Evolutionary conservation across 2,888 invertebrate genomes (phyloP).

Genomic region (Caenorhabditis zanzibari): DNA sequence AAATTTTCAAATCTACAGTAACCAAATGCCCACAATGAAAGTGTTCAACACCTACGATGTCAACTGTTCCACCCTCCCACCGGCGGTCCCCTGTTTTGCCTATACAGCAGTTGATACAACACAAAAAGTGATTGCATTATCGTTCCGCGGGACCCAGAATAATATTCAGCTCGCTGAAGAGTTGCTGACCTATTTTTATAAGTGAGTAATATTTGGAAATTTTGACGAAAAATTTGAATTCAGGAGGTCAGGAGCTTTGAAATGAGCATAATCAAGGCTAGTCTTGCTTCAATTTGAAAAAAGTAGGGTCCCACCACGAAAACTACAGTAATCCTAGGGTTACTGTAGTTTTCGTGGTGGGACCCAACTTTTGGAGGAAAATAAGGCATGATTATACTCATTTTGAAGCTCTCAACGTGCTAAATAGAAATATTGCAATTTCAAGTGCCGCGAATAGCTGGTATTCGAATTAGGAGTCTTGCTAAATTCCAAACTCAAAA

Average conservation of each 20-base stretch:
- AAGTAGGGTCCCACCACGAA: too few relatives aligned
- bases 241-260: neutral
- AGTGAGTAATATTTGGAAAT: conserved; percentile 42
- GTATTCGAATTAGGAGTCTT: too few relatives aligned
- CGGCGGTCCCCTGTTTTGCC: conserved; percentile 44
- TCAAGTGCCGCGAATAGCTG: too few relatives aligned
- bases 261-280: neutral
- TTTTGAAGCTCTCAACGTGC: too few relatives aligned
- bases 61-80: conserved; percentile 32
- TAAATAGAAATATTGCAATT: neutral
- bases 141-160: conserved; percentile 41
- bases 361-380: too few relatives aligned
- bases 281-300: too few relatives aligned
- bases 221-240: neutral
- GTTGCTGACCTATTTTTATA: conserved; percentile 40
- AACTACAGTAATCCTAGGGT: too few relatives aligned
- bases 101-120: conserved; percentile 53
- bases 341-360: too few relatives aligned
- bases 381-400: too few relatives aligned
- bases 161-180: conserved; percentile 32
- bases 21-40: conserved; percentile 53
- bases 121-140: conserved; percentile 49
- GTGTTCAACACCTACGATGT: conserved; percentile 31
- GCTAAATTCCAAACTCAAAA: too few relatives aligned
- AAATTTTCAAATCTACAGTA: conserved; percentile 17